Base-by-base conservation (phyloP, 2,113 vertebrate species). In the Bufo bufo region DNA sequence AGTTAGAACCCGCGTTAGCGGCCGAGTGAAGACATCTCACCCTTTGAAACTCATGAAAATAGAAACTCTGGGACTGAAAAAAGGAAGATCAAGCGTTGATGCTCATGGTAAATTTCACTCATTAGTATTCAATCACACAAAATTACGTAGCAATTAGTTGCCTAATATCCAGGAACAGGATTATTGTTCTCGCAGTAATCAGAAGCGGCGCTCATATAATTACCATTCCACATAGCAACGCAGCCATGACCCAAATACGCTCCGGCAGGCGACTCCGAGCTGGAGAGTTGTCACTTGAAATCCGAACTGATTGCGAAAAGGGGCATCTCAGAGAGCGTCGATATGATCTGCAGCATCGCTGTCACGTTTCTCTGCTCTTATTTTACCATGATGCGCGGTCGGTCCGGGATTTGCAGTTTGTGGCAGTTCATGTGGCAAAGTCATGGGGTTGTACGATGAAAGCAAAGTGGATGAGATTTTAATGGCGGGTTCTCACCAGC, bases 101-200 rank as follows among this genome's bases (percentile, higher is more conserved):
- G 66, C 81, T 77, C 81, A 84, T 33, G 81, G 81, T 84, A 77
- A 88, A 88, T 88, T 88, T 84, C 87, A 88, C 81, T 88, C 87
- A 84, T 88, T 88, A 88, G 58, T 88, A 88, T 88, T 88, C 87
- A 84, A 88, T 88, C 87, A 56, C 87, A 84, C 72, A 77, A 88
- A 88, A 84, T 84, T 88, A 83, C 47, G 69, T 84, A 66, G 87
- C 77, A 88, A 88, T 88, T 88, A 88, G 87, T 84, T 84, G 87
- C 81, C 72, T 88, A 88, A 88, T 84, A 88, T 88, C 81, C 87
- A 84, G 87, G 81, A 88, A 88, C 69, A 77, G 66, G 87, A 77
- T 84, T 84, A 88, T 88, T 84, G 87, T 84, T 66, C 72, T 77
- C 65, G 61, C 12, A 59, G 87, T 84, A 77, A 63, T 77, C 56